A percentile compares a stretch with the other conserved stretches of the same genome.
Conservation (phyloP, 37 sponge, comb jelly and placozoan species). For the Chondrosia reniformis region DNA sequence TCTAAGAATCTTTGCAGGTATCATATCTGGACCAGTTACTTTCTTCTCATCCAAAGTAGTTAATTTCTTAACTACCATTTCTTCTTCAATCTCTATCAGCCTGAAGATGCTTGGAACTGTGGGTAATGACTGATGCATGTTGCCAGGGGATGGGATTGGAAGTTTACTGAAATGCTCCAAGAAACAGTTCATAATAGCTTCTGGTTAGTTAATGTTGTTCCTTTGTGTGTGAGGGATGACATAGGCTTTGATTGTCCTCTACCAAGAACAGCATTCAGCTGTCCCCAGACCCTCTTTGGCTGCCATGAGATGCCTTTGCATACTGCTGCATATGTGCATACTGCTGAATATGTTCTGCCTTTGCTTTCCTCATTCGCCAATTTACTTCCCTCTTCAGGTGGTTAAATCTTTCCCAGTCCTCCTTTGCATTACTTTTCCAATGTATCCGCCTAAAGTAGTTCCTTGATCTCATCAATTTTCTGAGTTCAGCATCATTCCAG, state of each 20-base stretch:
- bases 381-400: neutral
- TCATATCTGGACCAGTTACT: constrained; percentile 10
- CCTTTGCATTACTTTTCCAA: neutral
- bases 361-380: neutral
- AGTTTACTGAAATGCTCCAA: neutral
- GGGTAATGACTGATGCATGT: neutral
- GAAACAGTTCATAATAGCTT: neutral
- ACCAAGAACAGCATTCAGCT: neutral
- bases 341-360: neutral
- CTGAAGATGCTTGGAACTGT: constrained; percentile 2
- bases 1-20: constrained; percentile 7
- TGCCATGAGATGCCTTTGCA: neutral
- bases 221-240: neutral
- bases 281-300: neutral
- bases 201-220: neutral
- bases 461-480: neutral
- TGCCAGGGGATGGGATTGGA: neutral
- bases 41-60: constrained; percentile 13
- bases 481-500: neutral
- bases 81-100: constrained; percentile 2
- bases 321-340: constrained; percentile 1
- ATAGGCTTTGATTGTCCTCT: neutral
- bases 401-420: neutral
- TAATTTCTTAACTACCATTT: neutral
- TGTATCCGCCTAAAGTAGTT: neutral